phyloP scores from a whole-genome alignment of 2,888 invertebrate genomes.

The Macrosiphum euphorbiae region DNA sequence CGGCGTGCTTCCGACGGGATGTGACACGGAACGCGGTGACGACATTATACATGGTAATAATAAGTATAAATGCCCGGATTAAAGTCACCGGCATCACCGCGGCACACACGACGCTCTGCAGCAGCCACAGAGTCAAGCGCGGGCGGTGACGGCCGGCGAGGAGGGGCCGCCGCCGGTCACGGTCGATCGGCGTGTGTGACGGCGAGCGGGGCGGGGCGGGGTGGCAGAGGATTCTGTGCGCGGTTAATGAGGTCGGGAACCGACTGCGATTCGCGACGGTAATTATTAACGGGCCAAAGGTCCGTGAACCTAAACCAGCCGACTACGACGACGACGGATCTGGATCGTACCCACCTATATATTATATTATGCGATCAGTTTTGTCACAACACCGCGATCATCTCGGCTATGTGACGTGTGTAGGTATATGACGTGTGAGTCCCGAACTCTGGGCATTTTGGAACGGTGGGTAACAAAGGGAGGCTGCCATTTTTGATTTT shows the following conservation, averaged over 20 bases:
- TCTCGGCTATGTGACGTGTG: neutral
- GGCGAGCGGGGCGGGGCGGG: neutral
- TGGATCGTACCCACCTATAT: neutral
- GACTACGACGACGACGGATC: slow-evolving; percentile 54
- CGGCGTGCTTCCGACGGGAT: slow-evolving; percentile 29
- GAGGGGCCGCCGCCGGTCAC: neutral
- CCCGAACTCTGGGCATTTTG: neutral
- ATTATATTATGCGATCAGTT: neutral
- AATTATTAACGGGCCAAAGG: slow-evolving; percentile 64
- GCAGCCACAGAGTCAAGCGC: neutral
- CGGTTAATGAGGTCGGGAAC: slow-evolving; percentile 64
- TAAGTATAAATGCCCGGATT: neutral
- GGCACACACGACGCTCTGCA: neutral
- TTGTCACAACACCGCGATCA: slow-evolving; percentile 18
- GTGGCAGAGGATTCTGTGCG: slow-evolving; percentile 23
- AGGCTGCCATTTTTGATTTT: slow-evolving; percentile 30
- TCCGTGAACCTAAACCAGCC: slow-evolving; percentile 59
- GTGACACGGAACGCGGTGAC: slow-evolving; percentile 46
- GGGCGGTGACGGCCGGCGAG: neutral
- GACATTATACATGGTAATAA: neutral
- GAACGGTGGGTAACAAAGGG: neutral
- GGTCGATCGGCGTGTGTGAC: slow-evolving; percentile 35
- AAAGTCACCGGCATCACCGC: neutral
- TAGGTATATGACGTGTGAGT: neutral
- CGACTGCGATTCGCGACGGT: slow-evolving; percentile 63